Conservation (phyloP, 37 sponge, comb jelly and placozoan species). For the Theonella swinhoei region DNA sequence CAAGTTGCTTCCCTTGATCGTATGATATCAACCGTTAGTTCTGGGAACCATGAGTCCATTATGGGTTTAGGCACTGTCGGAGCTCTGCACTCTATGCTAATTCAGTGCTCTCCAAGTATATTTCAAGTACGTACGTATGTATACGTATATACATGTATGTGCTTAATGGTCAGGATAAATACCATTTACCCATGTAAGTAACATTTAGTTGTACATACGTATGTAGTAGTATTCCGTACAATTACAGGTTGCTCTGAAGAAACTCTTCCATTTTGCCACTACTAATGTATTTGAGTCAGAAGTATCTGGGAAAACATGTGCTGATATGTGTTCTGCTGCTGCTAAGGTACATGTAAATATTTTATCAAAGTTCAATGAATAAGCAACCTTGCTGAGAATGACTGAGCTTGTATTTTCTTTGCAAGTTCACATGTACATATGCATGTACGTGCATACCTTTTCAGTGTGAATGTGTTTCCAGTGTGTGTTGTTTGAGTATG, state of each 20-base stretch:
- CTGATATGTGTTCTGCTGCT: slow-evolving; percentile 68
- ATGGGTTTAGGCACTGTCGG: slow-evolving; percentile 58
- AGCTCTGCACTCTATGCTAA: slow-evolving; percentile 40
- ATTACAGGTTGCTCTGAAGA: slow-evolving; percentile 72
- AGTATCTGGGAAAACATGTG: slow-evolving; percentile 63
- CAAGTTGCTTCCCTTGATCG: slow-evolving; percentile 49
- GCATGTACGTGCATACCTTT: not conserved
- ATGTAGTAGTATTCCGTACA: not conserved
- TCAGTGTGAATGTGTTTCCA: not conserved
- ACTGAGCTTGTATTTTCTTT: no score
- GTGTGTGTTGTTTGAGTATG: not conserved
- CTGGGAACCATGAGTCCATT: slow-evolving; percentile 59
- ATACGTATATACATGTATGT: no score
- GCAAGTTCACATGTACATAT: no score
- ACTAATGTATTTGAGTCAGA: slow-evolving; percentile 75
- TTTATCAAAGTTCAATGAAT: no score
- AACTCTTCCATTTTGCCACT: slow-evolving; percentile 67
- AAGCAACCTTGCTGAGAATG: no score
- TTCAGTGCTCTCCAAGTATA: slow-evolving; percentile 71
- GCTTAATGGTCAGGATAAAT: no score
- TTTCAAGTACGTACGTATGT: slow-evolving; percentile 47
- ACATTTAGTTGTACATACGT: slow-evolving; percentile 12
- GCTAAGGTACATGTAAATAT: slow-evolving; percentile 51
- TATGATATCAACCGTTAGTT: not conserved
- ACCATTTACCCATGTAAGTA: no score